Base-by-base conservation (phyloP, 2,888 invertebrate genomes). In the Chelonus formosanus region DNA sequence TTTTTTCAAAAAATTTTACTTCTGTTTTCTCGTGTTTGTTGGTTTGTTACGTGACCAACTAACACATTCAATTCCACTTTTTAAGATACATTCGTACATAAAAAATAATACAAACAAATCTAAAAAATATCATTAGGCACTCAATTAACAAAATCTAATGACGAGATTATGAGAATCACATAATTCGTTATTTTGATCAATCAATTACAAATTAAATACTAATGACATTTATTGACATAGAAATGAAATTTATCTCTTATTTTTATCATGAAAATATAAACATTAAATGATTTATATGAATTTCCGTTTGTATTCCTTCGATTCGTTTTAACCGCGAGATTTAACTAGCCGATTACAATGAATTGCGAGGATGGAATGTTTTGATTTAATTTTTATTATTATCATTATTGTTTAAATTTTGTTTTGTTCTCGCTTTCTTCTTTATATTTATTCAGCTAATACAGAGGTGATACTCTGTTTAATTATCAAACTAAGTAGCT, bases 221-320 rank as follows among this genome's bases (percentile, higher is more conserved):
- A 48, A 10, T 52, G 32, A 52, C 52, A 52, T 32, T 52, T 8
- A 52, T 52, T 8, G 8, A 32, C 31, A 52, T 31, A 52, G 32
- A 52, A 52, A 32, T 52, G 52, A 52, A 20, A 32, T 52, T 52
- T 8, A 32, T 52, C 8, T 7, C 20, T 4, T 52, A 32, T 32
- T 52, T 52, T 52, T 52, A 5, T 32, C 52, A 52, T 52, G 52
- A 52, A 52, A 52, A 52, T 52, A 52, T 52, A 52, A 52, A 52
- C 32, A 32, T 52, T 32, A 52, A 52, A 52, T 52, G 31, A 40
- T 40, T 5, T 32, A 52, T 52, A 52, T 8, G 52, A 20, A 52
- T 52, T 52, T 52, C 34, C 31, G 8, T 52, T 52, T 52, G 34
- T 32, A 32, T 52, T 6, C 34, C 34, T 32, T 52, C 32, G 48